Evolutionary conservation across 2,797 vertebrate species (phyloP), one percentile per base, ranked within the genome.

Genomic region (Eulemur albifrons): DNA sequence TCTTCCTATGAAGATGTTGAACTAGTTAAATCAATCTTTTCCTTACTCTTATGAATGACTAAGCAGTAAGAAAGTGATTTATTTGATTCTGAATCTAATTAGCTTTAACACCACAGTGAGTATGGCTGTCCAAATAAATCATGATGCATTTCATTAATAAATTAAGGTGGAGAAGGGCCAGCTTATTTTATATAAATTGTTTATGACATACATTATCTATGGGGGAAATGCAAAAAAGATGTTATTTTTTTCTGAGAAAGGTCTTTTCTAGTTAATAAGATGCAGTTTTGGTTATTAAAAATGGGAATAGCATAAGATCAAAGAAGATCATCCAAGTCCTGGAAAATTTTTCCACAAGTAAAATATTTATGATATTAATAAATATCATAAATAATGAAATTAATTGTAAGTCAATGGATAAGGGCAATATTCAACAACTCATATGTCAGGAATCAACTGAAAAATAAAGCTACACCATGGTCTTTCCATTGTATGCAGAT

Each of bases 371-470:
- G 54, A 57, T 57, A 57, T 57, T 57, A 57, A 57, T 7, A 54
- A 20, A 57, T 57, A 57, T 54, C 52, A 54, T 25, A 57, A 57
- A 96, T 89, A 93, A 54, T 67, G 59, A 84, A 95, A 82, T 48
- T 96, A 96, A 90, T 79, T 95, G 15, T 79, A 95, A 38, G 69
- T 92, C 73, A 93, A 32, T 79, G 40, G 57, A 72, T 30, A 54
- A 97, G 76, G 86, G 93, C 61, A 94, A 54, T 86, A 83, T 92
- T 88, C 45, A 92, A 69, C 83, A 45, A 94, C 94, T 89, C 43
- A 70, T 5, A 17, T n/a, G 69, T 86, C 14, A 90, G 61, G 69
- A 96, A 97, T 97, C 87, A 80, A 14, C 38, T 75, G 83, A 96
- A 94, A 96, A 80, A 61, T 13, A 83, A 70, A 94, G 23, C 20